Evolutionary conservation across 2,888 invertebrate genomes (phyloP).

Genomic region (Fragum whitleyi): DNA sequence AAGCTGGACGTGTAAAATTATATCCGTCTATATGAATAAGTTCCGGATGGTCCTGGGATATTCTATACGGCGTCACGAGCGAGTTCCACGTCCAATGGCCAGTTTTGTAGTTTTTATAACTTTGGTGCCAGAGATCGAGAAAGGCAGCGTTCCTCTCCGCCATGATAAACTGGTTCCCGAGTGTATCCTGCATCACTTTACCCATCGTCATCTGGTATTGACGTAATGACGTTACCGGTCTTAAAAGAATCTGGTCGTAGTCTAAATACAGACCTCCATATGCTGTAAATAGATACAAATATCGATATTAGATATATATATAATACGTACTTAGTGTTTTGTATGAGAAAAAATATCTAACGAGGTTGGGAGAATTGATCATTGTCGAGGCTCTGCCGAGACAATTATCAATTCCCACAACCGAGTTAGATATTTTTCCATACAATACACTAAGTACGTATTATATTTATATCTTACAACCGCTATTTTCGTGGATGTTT

Average conservation of each 20-base stretch:
- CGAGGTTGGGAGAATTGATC: too few relatives aligned
- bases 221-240: constrained; percentile 39
- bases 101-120: constrained; percentile 49
- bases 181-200: constrained; percentile 32
- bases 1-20: constrained; percentile 57
- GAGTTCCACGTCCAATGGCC: constrained; percentile 50
- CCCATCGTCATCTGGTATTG: constrained; percentile 55
- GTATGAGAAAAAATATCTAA: too few relatives aligned
- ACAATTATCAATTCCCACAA: too few relatives aligned
- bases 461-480: too few relatives aligned
- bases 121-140: constrained; percentile 52
- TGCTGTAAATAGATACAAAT: constrained; percentile 34
- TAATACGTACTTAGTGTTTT: too few relatives aligned
- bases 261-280: constrained; percentile 63
- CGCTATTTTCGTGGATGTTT: too few relatives aligned
- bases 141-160: constrained; percentile 56
- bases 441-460: too few relatives aligned
- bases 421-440: too few relatives aligned
- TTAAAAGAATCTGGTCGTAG: constrained; percentile 56
- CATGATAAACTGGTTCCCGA: constrained; percentile 58
- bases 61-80: constrained; percentile 36
- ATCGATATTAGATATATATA: too few relatives aligned
- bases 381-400: too few relatives aligned
- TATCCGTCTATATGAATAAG: constrained; percentile 61
- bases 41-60: constrained; percentile 48